These are phyloP conservation scores for Limosa lapponica DNA, from an alignment of 2,797 vertebrate genomes.

Conservation along the genomic window DNA sequence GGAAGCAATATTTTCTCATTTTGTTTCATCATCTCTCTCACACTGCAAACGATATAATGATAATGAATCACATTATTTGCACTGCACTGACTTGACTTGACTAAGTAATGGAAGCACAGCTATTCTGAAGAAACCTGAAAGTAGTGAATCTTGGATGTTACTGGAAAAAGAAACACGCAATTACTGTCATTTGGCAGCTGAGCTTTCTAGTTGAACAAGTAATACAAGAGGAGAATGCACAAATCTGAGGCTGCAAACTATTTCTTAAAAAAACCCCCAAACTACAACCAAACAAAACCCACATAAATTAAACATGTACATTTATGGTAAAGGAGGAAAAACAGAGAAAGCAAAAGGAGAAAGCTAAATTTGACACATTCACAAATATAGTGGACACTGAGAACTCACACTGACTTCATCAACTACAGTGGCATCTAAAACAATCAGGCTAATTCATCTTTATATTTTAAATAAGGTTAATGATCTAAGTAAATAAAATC, in stretches of 20 bases:
- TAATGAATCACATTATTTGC: constrained; percentile 30
- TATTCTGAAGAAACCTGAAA: neutral
- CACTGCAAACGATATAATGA: neutral
- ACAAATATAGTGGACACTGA: neutral
- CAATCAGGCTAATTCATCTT: neutral
- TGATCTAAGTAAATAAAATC: neutral
- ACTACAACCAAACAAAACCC: rapidly evolving
- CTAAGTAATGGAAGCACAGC: neutral
- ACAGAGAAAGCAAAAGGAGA: neutral
- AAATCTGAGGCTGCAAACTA: neutral
- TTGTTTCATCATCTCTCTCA: neutral
- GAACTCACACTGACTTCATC: neutral
- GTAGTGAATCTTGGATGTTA: neutral
- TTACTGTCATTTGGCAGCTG: neutral
- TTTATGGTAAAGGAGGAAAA: neutral
- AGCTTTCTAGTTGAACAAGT: neutral
- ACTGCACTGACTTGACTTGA: neutral
- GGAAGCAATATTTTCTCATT: constrained; percentile 25
- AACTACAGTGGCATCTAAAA: neutral
- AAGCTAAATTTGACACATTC: neutral
- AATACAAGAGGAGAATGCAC: neutral
- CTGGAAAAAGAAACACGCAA: neutral
- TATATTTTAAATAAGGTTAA: neutral
- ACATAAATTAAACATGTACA: neutral
- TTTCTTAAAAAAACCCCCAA: neutral